Evolutionary conservation across 2,888 invertebrate genomes (phyloP).

Genomic region (Caenorhabditis angaria): DNA sequence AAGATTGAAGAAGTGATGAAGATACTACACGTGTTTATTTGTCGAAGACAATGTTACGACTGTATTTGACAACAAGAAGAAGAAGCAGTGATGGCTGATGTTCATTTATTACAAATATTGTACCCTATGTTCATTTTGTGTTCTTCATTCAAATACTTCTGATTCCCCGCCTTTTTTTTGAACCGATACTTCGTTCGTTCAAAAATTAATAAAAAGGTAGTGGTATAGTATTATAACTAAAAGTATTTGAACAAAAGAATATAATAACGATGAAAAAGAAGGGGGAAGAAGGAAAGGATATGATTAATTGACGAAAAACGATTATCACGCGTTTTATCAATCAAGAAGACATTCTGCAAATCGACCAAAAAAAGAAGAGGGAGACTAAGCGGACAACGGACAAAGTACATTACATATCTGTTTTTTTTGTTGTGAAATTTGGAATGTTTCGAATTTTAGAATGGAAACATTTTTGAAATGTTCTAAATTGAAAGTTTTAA

Average conservation of each 20-base stretch:
- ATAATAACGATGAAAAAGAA: no score
- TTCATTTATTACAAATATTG: no score
- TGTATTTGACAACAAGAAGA: no score
- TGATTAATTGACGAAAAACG: conserved; percentile 1
- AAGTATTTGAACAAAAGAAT: not conserved
- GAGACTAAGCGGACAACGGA: not conserved
- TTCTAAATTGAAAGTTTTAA: no score
- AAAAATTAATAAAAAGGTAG: not conserved
- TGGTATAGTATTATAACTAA: not conserved
- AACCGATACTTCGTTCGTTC: not conserved
- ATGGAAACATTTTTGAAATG: no score
- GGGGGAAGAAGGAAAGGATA: not conserved
- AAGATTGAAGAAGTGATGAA: no score
- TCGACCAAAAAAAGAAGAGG: not conserved
- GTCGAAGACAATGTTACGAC: no score
- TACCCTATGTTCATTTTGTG: no score
- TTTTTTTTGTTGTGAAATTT: not conserved
- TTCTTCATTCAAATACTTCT: no score
- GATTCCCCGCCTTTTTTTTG: not conserved
- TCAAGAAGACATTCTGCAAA: not conserved
- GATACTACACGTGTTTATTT: no score
- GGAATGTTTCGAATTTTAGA: not conserved
- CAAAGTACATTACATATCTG: not conserved
- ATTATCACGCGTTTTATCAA: conserved; percentile 4
- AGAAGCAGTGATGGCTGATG: no score